Evolutionary conservation across 2,113 vertebrate genomes (phyloP).

Genomic region (Toxotes chatareus): DNA sequence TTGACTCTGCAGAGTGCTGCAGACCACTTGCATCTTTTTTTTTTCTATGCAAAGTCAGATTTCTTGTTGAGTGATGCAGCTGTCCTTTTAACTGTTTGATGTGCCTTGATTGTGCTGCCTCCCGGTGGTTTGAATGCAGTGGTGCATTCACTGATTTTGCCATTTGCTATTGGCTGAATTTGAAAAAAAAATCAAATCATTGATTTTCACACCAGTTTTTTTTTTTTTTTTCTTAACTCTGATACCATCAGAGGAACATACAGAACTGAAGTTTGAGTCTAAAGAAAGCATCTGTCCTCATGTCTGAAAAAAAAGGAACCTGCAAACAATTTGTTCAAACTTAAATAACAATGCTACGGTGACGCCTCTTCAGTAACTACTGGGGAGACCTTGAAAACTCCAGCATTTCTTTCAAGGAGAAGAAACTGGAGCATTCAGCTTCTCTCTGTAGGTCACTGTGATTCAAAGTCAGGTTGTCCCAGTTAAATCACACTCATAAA

Average conservation of each 20-base stretch:
- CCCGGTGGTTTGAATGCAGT: slow-evolving; percentile 49
- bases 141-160: slow-evolving; percentile 28
- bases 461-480: background rate
- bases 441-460: background rate
- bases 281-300: background rate
- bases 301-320: background rate
- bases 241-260: too few relatives aligned
- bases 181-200: background rate
- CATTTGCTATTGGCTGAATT: background rate
- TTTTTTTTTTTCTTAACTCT: background rate
- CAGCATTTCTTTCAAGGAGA: background rate
- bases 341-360: background rate
- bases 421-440: background rate
- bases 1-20: slow-evolving; percentile 1
- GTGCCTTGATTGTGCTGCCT: slow-evolving; percentile 75
- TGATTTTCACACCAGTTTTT: background rate
- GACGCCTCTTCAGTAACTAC: background rate
- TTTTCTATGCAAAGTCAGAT: slow-evolving; percentile 40
- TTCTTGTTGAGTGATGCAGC: slow-evolving; percentile 14
- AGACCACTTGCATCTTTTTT: background rate
- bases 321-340: background rate
- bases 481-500: background rate
- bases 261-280: background rate
- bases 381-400: background rate
- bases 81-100: slow-evolving; percentile 29